phyloP scores from a whole-genome alignment of 2,888 invertebrate genomes.

The Hetaerina titia region DNA sequence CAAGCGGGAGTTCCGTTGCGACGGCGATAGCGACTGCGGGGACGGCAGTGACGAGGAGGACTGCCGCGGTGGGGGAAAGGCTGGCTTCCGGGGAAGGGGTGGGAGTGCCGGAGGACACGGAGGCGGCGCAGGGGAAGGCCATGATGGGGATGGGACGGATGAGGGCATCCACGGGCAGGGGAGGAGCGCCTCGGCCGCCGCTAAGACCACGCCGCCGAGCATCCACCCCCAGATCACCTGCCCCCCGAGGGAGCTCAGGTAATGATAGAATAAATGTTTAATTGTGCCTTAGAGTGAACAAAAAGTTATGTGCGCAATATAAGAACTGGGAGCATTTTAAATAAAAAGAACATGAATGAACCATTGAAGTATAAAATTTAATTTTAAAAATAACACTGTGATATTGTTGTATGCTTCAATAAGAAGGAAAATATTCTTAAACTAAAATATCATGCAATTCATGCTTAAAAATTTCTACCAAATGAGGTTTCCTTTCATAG shows the following conservation, averaged over 20 bases:
- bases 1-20: conserved; percentile 87
- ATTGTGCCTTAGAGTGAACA: too few relatives aligned
- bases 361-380: too few relatives aligned
- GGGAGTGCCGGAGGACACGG: conserved; percentile 89
- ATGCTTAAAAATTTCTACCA: too few relatives aligned
- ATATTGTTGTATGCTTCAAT: too few relatives aligned
- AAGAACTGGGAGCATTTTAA: too few relatives aligned
- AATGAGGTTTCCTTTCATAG: too few relatives aligned
- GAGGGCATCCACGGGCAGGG: conserved; percentile 46
- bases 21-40: conserved; percentile 92
- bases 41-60: conserved; percentile 93
- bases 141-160: conserved; percentile 76
- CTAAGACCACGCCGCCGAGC: conserved; percentile 84
- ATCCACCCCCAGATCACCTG: conserved; percentile 87
- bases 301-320: too few relatives aligned
- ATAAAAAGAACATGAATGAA: too few relatives aligned
- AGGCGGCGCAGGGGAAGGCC: conserved; percentile 88
- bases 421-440: too few relatives aligned
- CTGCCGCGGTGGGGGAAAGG: conserved; percentile 90
- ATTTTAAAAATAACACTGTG: too few relatives aligned
- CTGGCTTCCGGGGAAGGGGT: conserved; percentile 89
- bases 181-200: conserved; percentile 72
- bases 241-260: conserved; percentile 58
- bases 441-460: too few relatives aligned
- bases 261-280: too few relatives aligned